phyloP scores from a whole-genome alignment of 2,888 invertebrate genomes.

The Orchesella flavescens region DNA sequence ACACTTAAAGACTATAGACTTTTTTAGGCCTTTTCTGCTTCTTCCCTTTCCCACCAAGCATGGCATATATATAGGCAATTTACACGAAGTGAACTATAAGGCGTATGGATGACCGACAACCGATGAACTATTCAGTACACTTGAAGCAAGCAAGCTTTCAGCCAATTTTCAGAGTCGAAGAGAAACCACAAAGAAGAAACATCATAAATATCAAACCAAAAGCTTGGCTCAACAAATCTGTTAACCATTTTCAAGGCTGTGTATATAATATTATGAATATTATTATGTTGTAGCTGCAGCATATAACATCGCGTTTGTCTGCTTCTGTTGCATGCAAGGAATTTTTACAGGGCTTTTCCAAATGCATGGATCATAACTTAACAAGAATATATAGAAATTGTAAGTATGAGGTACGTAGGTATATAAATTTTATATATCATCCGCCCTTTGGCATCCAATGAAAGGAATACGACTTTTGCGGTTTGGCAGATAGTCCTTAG shows the following conservation, averaged over 20 bases:
- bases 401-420: too few relatives aligned
- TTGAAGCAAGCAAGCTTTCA: not conserved
- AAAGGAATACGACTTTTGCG: slow-evolving; percentile 34
- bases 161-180: slow-evolving; percentile 19
- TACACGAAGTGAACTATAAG: not conserved
- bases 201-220: slow-evolving; percentile 43
- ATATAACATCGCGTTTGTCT: too few relatives aligned
- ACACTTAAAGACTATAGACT: slow-evolving; percentile 15
- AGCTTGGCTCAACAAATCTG: slow-evolving; percentile 32
- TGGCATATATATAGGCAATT: not conserved
- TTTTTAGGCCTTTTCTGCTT: not conserved
- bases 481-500: slow-evolving; percentile 23
- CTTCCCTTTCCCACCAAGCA: not conserved
- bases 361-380: not conserved
- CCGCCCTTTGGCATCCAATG: slow-evolving; percentile 45
- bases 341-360: not conserved
- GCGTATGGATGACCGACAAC: slow-evolving; percentile 45
- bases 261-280: too few relatives aligned
- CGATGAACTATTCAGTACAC: slow-evolving; percentile 31
- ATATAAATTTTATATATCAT: slow-evolving; percentile 28
- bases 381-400: too few relatives aligned
- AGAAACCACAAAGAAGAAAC: slow-evolving; percentile 14
- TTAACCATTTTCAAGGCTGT: slow-evolving; percentile 41
- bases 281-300: not conserved
- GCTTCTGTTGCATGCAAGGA: slow-evolving; percentile 6